Percentiles rank a stretch among this genome's conserved stretches.
Evolutionary conservation across 92 coral and sea anemone genomes (phyloP).

Genomic region (Bergia puertoricense): DNA sequence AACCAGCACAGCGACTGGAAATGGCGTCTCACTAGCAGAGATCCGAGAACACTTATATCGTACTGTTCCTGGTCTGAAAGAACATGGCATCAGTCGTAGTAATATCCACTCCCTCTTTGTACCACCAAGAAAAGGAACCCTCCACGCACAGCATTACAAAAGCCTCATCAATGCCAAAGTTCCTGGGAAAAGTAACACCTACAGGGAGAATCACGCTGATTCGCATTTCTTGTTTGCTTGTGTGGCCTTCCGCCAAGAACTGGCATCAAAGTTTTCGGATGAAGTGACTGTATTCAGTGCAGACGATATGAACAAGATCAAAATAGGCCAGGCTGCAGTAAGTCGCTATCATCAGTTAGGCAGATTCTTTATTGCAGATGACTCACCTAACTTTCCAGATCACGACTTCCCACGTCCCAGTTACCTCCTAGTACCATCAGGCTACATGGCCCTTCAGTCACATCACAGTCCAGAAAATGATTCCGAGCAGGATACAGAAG

Average conservation of each 20-base stretch:
- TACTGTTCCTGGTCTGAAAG: slow-evolving; percentile 42
- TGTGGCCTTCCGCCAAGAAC: slow-evolving; percentile 34
- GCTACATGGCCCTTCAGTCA: slow-evolving; percentile 39
- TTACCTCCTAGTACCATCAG: slow-evolving; percentile 40
- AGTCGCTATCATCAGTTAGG: slow-evolving; percentile 40
- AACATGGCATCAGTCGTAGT: slow-evolving; percentile 44
- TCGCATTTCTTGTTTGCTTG: slow-evolving; percentile 45
- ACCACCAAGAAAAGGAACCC: slow-evolving; percentile 51
- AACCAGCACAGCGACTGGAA: slow-evolving; percentile 52
- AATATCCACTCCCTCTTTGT: slow-evolving; percentile 53
- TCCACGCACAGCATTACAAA: slow-evolving; percentile 45
- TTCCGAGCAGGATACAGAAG: slow-evolving; percentile 20
- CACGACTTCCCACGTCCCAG: slow-evolving; percentile 46
- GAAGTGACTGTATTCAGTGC: slow-evolving; percentile 41
- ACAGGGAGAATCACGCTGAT: slow-evolving; percentile 45
- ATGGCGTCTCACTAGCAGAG: slow-evolving; percentile 46
- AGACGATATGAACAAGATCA: slow-evolving; percentile 42
- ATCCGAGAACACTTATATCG: slow-evolving; percentile 48
- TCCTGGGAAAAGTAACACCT: slow-evolving; percentile 41
- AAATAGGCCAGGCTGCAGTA: slow-evolving; percentile 43
- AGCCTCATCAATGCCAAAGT: slow-evolving; percentile 54
- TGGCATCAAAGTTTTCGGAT: slow-evolving; percentile 37
- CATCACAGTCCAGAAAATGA: background rate
- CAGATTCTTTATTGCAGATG: slow-evolving; percentile 42
- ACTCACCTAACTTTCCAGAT: slow-evolving; percentile 43